A percentile compares a stretch with the other conserved stretches of the same genome.
These are phyloP conservation scores for Acropora tenuis DNA, from an alignment of 64 coral and sea anemone species.

Conservation along the genomic window DNA sequence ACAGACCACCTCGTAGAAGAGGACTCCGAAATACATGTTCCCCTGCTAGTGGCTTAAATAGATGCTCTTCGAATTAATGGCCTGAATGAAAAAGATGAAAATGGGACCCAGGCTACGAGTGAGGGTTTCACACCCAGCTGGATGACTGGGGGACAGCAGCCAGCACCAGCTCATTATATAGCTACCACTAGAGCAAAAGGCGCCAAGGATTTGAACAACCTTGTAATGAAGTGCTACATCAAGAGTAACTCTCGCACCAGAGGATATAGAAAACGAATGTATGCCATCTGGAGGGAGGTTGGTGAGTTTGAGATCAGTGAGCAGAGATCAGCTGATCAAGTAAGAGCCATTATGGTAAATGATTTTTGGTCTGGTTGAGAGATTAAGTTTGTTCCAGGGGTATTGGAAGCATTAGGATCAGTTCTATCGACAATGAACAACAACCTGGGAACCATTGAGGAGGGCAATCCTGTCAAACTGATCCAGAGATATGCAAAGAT, in stretches of 20 bases:
- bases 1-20: constrained; percentile 28
- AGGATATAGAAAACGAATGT: too few species aligned
- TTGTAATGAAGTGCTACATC: constrained; percentile 43
- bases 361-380: background rate
- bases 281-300: too few species aligned
- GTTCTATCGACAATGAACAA: too few species aligned
- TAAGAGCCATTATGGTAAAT: background rate
- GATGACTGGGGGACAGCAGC: too few species aligned
- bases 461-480: too few species aligned
- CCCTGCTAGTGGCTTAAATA: constrained; percentile 16
- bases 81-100: constrained; percentile 24
- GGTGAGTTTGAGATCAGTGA: too few species aligned
- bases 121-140: background rate
- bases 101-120: constrained; percentile 12
- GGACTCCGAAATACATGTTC: constrained; percentile 10
- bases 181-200: constrained; percentile 19
- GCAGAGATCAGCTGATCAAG: background rate
- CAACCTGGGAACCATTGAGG: too few species aligned
- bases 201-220: constrained; percentile 31
- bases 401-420: too few species aligned
- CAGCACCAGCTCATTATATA: too few species aligned
- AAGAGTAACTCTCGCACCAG: background rate
- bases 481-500: too few species aligned
- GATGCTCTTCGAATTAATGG: constrained; percentile 15
- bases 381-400: too few species aligned